phyloP scores from a whole-genome alignment of 2,113 vertebrate genomes.

The Strix uralensis region DNA sequence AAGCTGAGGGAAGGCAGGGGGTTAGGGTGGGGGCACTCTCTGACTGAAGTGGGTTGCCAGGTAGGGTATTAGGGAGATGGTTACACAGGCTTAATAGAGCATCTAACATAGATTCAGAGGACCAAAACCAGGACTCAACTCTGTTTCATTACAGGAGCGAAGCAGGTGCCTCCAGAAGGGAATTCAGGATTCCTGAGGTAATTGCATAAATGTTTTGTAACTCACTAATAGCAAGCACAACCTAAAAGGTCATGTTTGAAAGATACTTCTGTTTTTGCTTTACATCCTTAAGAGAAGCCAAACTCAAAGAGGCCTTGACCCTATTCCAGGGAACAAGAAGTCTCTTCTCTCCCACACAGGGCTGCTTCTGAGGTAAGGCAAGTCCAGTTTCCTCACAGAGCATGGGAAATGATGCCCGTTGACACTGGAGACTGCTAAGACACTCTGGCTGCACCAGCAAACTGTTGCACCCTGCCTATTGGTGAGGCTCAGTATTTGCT shows the following conservation, averaged over 20 bases:
- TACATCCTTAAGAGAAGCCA: neutral
- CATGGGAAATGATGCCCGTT: neutral
- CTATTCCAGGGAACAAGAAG: neutral
- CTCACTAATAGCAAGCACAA: neutral
- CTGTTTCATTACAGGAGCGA: neutral
- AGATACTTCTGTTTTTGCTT: neutral
- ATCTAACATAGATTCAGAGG: neutral
- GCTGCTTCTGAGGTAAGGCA: neutral
- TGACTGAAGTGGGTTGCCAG: neutral
- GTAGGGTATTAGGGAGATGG: neutral
- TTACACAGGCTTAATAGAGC: neutral
- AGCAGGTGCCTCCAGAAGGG: neutral
- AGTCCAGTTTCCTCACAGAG: neutral
- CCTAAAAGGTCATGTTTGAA: neutral
- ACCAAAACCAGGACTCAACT: neutral
- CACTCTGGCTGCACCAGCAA: neutral
- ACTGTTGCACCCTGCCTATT: neutral
- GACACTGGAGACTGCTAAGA: neutral
- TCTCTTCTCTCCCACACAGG: neutral
- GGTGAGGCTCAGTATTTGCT: neutral
- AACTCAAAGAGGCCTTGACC: neutral
- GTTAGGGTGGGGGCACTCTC: neutral
- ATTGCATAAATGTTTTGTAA: neutral
- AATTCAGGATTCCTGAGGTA: neutral
- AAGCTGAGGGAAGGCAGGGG: neutral